Conservation (phyloP, 2,797 vertebrate species). For the Babyrousa celebensis region DNA sequence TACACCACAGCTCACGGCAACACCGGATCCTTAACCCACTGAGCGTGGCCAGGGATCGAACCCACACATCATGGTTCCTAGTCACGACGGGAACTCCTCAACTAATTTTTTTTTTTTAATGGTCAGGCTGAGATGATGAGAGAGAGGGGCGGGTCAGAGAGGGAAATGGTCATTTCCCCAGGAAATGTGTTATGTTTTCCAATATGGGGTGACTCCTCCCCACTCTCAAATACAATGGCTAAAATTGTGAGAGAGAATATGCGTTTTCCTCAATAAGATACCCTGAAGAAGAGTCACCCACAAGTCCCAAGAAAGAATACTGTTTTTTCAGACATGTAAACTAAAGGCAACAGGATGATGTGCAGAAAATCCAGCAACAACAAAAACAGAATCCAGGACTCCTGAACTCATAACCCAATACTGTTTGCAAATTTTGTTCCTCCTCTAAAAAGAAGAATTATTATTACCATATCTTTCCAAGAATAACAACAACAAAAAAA, state of each 20-base stretch:
- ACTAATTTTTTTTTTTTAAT: background rate
- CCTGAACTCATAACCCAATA: background rate
- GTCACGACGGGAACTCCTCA: no score
- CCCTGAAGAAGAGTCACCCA: background rate
- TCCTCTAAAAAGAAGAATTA: background rate
- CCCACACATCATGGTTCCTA: no score
- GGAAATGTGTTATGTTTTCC: constrained; percentile 16
- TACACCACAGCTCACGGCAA: no score
- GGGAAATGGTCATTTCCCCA: background rate
- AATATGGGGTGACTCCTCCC: background rate
- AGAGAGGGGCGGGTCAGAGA: background rate
- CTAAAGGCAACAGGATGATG: background rate
- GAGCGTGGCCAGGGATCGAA: no score
- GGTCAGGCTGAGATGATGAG: background rate
- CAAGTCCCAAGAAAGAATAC: background rate
- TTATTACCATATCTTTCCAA: constrained; percentile 40
- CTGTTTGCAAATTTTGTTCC: background rate
- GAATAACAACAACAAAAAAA: constrained; percentile 13
- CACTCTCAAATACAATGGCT: background rate
- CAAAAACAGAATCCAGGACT: background rate
- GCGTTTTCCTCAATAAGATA: background rate
- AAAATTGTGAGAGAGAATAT: background rate
- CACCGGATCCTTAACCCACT: no score
- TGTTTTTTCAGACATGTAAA: background rate
- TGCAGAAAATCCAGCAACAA: background rate